Evolutionary conservation across 2,888 invertebrate genomes (phyloP).

Genomic region (Ornithoptera alexandrae): DNA sequence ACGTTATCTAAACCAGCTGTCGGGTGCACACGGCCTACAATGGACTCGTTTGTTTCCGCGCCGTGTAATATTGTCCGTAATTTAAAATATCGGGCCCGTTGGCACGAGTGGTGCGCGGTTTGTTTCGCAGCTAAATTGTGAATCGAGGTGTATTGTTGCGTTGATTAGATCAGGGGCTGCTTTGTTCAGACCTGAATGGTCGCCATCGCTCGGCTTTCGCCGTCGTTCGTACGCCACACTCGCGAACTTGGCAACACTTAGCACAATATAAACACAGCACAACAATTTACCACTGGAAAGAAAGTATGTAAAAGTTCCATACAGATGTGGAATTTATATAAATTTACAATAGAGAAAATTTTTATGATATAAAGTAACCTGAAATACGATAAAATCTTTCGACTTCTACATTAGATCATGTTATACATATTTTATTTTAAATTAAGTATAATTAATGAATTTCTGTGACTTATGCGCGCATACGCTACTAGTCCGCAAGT

Average conservation of each 20-base stretch:
- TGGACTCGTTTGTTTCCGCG: slow-evolving; percentile 68
- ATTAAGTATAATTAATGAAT: too few species aligned
- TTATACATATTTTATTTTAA: too few species aligned
- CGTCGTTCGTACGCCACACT: slow-evolving; percentile 58
- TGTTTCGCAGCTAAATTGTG: slow-evolving; percentile 67
- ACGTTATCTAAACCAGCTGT: slow-evolving; percentile 77
- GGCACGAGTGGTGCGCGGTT: slow-evolving; percentile 54
- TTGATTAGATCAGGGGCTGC: slow-evolving; percentile 74
- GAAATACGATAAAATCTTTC: too few species aligned
- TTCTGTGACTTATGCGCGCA: too few species aligned
- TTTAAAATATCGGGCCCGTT: slow-evolving; percentile 70
- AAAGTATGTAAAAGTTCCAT: not conserved
- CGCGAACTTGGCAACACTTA: slow-evolving; percentile 40
- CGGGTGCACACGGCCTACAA: slow-evolving; percentile 68
- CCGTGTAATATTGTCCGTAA: slow-evolving; percentile 74
- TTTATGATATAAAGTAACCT: too few species aligned
- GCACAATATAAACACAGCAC: too few species aligned
- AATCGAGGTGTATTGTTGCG: slow-evolving; percentile 73
- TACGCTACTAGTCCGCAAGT: too few species aligned
- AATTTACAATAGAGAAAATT: not conserved
- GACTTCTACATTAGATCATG: too few species aligned
- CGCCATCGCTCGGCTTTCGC: slow-evolving; percentile 55
- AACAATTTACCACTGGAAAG: slow-evolving; percentile 7
- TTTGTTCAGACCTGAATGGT: slow-evolving; percentile 68
- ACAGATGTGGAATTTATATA: not conserved